Base-by-base conservation (phyloP, 2,797 vertebrate species). In the Muscicapa striata region DNA sequence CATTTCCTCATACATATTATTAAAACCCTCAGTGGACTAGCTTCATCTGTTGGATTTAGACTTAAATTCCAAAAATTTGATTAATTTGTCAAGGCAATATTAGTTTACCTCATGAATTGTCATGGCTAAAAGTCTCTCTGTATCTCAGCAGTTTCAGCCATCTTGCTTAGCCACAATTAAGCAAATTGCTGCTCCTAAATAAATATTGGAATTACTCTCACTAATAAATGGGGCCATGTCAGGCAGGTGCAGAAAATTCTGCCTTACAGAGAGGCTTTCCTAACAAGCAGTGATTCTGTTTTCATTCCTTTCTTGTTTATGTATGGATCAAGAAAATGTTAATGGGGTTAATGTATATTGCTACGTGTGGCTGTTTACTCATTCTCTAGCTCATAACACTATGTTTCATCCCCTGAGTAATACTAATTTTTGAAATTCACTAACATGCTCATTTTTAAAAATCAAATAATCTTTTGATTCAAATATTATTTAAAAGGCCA, bases 381-480 rank as follows among this genome's bases (percentile, higher is more conserved):
- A n/a, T 74, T 95, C 85, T 90, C 21, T 70, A 69, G 48, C 92
- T 95, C 82, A 73, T 89, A 76, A 93, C 51, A 82, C 54, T 80
- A 14, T 82, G 49, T 89, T 95, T 96, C 43, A 94, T 63, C 32
- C 48, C 40, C 49, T 89, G 87, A 93, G 55, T 82, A 89, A 58
- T 45, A 69, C 13, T 88, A n/a, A n/a, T n/a, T 74, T 93, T 96
- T 95, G 62, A 95, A 96, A 96, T 95, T 57, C 54, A 74, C 51
- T 90, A 92, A 63, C 54, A 64, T 32, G 30, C 45, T 95, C 43
- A 66, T 75, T 67, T 96, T 89, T n/a, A 86, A 79, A 96, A 97
- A 95, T 90, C 32, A 94, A 96, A 80, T 48, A 69, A 83, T 78
- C 89, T 92, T 96, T 96, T 92, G 93, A 96, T 95, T 97, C 88